Conservation (phyloP, 2,888 invertebrate species). For the Papilio demoleus region DNA sequence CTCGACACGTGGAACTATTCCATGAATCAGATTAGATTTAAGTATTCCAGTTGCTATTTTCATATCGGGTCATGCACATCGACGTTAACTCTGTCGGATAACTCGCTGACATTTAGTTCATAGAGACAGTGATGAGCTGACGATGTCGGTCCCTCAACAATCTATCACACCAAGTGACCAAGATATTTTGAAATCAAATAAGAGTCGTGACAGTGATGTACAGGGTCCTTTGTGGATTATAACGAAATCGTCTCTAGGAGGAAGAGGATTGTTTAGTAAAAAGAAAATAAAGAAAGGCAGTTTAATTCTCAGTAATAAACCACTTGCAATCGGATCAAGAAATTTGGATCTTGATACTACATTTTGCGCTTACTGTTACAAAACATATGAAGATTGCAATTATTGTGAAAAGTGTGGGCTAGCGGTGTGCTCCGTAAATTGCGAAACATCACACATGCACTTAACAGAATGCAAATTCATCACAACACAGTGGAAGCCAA, state of each 20-base stretch:
- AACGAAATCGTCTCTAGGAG: slow-evolving; percentile 83
- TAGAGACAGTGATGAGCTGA: slow-evolving; percentile 40
- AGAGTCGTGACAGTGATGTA: slow-evolving; percentile 22
- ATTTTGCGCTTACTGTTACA: slow-evolving; percentile 86
- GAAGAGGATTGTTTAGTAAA: slow-evolving; percentile 88
- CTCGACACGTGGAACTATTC: slow-evolving; percentile 65
- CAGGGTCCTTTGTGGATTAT: slow-evolving; percentile 79
- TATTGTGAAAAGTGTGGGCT: slow-evolving; percentile 86
- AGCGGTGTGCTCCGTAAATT: slow-evolving; percentile 85
- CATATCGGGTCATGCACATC: slow-evolving; percentile 68
- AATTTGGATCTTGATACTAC: slow-evolving; percentile 76
- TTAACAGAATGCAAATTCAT: slow-evolving; percentile 85
- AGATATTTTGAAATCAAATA: neutral
- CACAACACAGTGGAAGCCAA: slow-evolving; percentile 73
- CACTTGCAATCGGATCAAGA: slow-evolving; percentile 87
- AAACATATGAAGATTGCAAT: slow-evolving; percentile 60
- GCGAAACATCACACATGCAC: slow-evolving; percentile 83
- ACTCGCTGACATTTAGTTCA: slow-evolving; percentile 48
- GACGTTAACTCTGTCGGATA: slow-evolving; percentile 48
- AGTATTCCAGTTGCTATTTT: slow-evolving; percentile 77
- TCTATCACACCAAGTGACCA: neutral
- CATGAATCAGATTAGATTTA: slow-evolving; percentile 64
- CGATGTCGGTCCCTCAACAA: slow-evolving; percentile 39
- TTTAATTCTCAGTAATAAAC: slow-evolving; percentile 86
- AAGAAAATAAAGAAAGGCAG: slow-evolving; percentile 85